Conservation (phyloP, 2,113 vertebrate species). For the Cyanoderma ruficeps region DNA sequence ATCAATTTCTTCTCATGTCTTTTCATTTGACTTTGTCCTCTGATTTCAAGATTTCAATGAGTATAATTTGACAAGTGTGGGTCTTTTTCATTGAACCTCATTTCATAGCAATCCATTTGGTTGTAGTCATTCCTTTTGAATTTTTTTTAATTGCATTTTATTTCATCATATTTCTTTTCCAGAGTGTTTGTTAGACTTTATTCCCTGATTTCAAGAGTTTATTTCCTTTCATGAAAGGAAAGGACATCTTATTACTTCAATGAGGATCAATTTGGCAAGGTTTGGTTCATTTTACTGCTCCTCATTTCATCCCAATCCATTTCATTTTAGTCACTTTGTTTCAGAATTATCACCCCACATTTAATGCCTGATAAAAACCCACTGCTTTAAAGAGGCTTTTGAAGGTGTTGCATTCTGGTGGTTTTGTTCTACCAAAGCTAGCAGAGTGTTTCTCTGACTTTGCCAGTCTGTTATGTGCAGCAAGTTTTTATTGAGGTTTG, state of each 20-base stretch:
- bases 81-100: neutral
- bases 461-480: neutral
- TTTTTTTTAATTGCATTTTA: neutral
- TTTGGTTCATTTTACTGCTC: neutral
- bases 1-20: neutral
- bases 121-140: neutral
- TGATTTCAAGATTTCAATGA: neutral
- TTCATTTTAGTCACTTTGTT: rapidly evolving
- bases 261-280: neutral
- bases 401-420: neutral
- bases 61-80: neutral
- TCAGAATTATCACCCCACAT: neutral
- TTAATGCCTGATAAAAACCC: neutral
- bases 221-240: neutral
- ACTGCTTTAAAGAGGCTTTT: neutral
- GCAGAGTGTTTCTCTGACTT: neutral
- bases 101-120: neutral
- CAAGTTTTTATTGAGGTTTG: neutral
- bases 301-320: neutral
- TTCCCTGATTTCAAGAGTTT: neutral
- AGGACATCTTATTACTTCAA: neutral
- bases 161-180: neutral
- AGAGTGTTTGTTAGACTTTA: neutral
- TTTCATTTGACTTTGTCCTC: neutral
- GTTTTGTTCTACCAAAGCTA: neutral